A percentile compares a stretch with the other conserved stretches of the same genome.
Evolutionary conservation across 2,797 vertebrate species (phyloP).

Genomic region (Phataginus tetradactyla): DNA sequence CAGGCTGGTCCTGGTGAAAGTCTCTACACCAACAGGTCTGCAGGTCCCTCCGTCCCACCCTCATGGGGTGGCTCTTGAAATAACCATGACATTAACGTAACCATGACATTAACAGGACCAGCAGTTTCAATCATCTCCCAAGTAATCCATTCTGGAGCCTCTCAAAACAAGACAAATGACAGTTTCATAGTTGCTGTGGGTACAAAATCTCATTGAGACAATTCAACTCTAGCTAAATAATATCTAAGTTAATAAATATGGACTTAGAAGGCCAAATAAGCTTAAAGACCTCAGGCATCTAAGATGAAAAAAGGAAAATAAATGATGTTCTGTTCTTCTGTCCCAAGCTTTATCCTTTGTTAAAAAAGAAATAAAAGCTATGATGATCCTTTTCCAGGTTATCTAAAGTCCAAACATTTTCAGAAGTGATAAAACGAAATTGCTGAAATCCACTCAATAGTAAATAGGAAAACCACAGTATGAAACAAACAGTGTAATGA

Average conservation of each 20-base stretch:
- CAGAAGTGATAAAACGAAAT: not conserved
- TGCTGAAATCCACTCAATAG: not conserved
- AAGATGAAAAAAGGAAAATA: not conserved
- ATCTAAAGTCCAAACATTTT: not conserved
- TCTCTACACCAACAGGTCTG: not conserved
- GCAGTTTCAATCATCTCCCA: not conserved
- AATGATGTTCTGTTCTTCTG: not conserved
- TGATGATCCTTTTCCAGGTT: not conserved
- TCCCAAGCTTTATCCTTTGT: not conserved
- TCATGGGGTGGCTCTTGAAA: not conserved
- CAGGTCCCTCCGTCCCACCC: not conserved
- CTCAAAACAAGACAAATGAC: not conserved
- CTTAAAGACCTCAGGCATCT: not conserved
- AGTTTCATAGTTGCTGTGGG: not conserved
- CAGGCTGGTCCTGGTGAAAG: not conserved
- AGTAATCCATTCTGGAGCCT: not conserved
- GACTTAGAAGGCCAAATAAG: not conserved
- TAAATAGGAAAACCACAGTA: not conserved
- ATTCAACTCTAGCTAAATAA: conserved; percentile 2
- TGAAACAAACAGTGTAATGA: not conserved
- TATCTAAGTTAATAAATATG: conserved; percentile 39
- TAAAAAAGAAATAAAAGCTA: not conserved
- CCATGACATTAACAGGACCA: not conserved
- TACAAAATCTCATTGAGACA: not conserved
- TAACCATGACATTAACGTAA: not conserved